These are phyloP conservation scores for Erannis defoliaria DNA, from an alignment of 2,888 invertebrate genomes.

Conservation along the genomic window DNA sequence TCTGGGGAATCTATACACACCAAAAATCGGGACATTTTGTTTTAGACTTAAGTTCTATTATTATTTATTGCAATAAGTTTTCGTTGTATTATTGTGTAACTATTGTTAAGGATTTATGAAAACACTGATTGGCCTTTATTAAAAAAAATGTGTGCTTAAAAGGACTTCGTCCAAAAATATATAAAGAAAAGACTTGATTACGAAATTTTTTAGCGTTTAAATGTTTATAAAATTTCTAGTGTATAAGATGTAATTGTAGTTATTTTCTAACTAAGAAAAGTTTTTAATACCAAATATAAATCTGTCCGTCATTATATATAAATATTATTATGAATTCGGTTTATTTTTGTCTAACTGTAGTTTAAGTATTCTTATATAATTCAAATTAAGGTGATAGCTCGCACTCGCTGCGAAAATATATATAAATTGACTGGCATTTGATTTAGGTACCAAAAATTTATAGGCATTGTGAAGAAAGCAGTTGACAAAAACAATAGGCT, in stretches of 20 bases:
- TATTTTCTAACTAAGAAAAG: constrained; percentile 39
- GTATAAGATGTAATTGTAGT: constrained; percentile 44
- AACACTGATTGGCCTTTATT: constrained; percentile 75
- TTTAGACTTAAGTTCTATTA: constrained; percentile 39
- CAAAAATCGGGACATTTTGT: constrained; percentile 49
- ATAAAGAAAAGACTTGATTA: constrained; percentile 79
- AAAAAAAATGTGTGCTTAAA: constrained; percentile 76
- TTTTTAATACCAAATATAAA: constrained; percentile 9
- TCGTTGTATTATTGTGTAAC: constrained; percentile 53
- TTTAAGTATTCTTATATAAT: not conserved
- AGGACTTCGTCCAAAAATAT: constrained; percentile 75
- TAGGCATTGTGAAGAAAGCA: no score
- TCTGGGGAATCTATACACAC: constrained; percentile 32
- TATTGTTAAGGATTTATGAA: constrained; percentile 47
- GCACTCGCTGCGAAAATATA: not conserved
- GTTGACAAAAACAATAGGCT: no score
- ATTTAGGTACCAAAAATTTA: not conserved
- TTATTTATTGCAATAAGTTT: constrained; percentile 54
- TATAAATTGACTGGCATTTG: not conserved
- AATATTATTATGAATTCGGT: not conserved
- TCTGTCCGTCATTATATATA: not conserved
- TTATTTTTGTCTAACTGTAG: not conserved
- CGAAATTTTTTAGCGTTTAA: constrained; percentile 71
- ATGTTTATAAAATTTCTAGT: constrained; percentile 52
- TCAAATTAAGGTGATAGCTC: not conserved